Conservation (phyloP, 2,113 vertebrate genomes). For the Rhinichthys klamathensis region DNA sequence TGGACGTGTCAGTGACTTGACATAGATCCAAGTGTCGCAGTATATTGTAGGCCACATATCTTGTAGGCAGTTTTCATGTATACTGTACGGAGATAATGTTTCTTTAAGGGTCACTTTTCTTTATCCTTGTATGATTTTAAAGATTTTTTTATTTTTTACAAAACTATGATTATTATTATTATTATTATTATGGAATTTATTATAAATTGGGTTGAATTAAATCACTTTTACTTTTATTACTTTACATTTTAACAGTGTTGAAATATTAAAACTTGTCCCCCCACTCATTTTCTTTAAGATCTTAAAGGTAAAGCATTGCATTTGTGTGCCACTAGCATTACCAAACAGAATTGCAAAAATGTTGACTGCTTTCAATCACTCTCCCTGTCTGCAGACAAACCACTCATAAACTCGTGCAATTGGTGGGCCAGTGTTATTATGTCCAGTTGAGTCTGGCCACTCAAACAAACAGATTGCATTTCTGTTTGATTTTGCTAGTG, state of each 20-base stretch:
- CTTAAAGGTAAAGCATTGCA: background rate
- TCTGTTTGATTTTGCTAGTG: no score
- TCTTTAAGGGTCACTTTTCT: background rate
- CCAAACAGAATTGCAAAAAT: no score
- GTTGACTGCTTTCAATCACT: no score
- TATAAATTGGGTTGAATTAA: background rate
- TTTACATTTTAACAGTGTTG: no score
- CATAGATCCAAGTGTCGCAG: background rate
- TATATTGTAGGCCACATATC: background rate
- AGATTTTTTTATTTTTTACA: background rate
- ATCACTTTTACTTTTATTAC: background rate
- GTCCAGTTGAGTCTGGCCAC: no score
- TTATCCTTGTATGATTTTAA: background rate
- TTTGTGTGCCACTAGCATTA: background rate
- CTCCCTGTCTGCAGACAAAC: no score
- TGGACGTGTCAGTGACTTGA: conserved; percentile 35
- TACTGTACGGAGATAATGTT: background rate
- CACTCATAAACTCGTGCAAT: no score
- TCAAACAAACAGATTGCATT: no score
- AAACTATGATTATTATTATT: background rate
- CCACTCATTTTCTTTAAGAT: background rate
- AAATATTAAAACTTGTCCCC: background rate
- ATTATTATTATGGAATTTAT: background rate
- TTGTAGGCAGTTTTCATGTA: background rate
- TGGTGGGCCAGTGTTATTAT: no score